Evolutionary conservation across 2,113 vertebrate genomes (phyloP).

Genomic region (Leptobrachium ailaonicum): DNA sequence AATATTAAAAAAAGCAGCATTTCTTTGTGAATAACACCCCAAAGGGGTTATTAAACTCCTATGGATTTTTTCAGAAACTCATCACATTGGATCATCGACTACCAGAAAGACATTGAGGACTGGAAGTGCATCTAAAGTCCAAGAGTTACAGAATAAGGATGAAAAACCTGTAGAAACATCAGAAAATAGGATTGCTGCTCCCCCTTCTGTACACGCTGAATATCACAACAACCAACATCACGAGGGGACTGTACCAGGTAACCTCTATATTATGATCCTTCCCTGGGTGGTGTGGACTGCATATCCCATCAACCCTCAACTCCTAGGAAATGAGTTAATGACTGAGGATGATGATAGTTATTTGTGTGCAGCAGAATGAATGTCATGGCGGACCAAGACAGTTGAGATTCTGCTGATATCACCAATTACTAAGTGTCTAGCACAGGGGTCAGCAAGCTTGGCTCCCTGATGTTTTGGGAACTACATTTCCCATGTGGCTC

Average conservation of each 20-base stretch:
- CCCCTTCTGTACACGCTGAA: constrained; percentile 19
- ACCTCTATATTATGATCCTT: not conserved
- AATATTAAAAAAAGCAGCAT: too few relatives aligned
- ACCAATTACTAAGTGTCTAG: too few relatives aligned
- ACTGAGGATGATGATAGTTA: too few relatives aligned
- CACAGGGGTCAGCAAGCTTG: too few relatives aligned
- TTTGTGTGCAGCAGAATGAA: too few relatives aligned
- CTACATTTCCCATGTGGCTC: too few relatives aligned
- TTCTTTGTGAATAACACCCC: too few relatives aligned
- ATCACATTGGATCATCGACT: not conserved
- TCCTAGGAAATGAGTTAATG: too few relatives aligned
- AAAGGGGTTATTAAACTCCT: not conserved
- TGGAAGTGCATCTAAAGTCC: not conserved
- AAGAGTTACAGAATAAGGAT: not conserved
- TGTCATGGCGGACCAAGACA: too few relatives aligned
- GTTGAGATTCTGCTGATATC: too few relatives aligned
- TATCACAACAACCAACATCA: not conserved
- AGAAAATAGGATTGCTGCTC: not conserved
- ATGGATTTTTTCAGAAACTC: constrained; percentile 2
- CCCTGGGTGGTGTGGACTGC: not conserved
- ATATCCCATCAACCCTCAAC: not conserved
- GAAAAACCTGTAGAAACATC: not conserved
- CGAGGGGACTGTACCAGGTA: constrained; percentile 2
- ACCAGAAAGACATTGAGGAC: not conserved
- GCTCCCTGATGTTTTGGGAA: too few relatives aligned